These are phyloP conservation scores for Drosophila prostipennis DNA, from an alignment of 2,888 invertebrate species.

Conservation along the genomic window DNA sequence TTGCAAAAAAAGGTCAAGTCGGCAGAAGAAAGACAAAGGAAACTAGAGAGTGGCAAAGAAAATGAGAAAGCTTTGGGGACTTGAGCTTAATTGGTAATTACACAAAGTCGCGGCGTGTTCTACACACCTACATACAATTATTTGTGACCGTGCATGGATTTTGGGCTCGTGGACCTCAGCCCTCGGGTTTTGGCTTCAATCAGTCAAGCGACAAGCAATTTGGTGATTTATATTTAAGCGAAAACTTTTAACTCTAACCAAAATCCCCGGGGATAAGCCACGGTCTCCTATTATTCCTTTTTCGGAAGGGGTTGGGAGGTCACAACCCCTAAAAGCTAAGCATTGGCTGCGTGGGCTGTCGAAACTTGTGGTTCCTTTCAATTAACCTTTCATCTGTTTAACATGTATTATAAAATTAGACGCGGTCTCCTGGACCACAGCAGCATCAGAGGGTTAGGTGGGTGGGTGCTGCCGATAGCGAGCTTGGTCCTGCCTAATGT, in stretches of 20 bases:
- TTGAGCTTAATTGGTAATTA: constrained; percentile 75
- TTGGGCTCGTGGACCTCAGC: constrained; percentile 2
- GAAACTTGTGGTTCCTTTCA: constrained; percentile 77
- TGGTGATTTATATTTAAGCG: constrained; percentile 77
- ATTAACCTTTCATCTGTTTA: constrained; percentile 78
- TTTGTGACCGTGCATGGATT: constrained; percentile 20
- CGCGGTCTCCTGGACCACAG: constrained; percentile 70
- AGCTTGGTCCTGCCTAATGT: constrained; percentile 60
- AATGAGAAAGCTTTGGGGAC: constrained; percentile 47
- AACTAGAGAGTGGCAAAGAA: constrained; percentile 6
- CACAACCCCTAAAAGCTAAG: constrained; percentile 69
- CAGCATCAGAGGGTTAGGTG: constrained; percentile 38
- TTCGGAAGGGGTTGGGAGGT: constrained; percentile 2
- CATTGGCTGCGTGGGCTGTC: constrained; percentile 71
- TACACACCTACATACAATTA: constrained; percentile 48
- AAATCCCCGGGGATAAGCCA: constrained; percentile 50
- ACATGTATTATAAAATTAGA: constrained; percentile 79
- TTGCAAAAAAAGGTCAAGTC: constrained; percentile 21
- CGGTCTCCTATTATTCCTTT: constrained; percentile 32
- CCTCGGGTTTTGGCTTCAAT: constrained; percentile 39
- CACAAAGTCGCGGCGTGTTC: constrained; percentile 71
- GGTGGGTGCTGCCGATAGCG: constrained; percentile 15
- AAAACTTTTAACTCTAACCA: constrained; percentile 78
- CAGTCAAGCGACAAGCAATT: constrained; percentile 65
- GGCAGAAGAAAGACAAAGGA: constrained; percentile 7